A percentile compares a stretch with the other conserved stretches of the same genome.
Conservation (phyloP, 2,888 invertebrate genomes). For the Thecocarcelia acutangulata region DNA sequence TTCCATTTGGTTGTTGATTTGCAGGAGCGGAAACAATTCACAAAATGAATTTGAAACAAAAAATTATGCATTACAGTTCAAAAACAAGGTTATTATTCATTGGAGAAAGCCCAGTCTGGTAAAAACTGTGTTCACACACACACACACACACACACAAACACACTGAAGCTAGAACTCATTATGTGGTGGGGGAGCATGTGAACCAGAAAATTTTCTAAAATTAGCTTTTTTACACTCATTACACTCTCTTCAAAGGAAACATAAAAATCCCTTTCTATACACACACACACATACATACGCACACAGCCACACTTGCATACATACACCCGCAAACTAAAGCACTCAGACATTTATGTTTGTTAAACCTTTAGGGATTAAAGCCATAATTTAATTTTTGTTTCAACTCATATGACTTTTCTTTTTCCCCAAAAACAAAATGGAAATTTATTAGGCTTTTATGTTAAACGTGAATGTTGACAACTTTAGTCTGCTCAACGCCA, state of each 20-base stretch:
- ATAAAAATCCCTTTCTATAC: background rate
- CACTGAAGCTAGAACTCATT: too few relatives aligned
- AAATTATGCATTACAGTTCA: conserved; percentile 46
- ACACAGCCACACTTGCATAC: background rate
- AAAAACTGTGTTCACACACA: background rate
- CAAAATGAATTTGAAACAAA: conserved; percentile 50
- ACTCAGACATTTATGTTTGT: background rate
- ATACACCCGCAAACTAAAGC: background rate
- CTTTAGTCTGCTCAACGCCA: background rate
- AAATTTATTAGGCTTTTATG: conserved; percentile 48
- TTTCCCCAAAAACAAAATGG: conserved; percentile 16
- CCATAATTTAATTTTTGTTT: conserved; percentile 51
- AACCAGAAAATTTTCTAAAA: conserved; percentile 54
- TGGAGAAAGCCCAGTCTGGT: background rate
- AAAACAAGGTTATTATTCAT: conserved; percentile 56
- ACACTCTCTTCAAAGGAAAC: conserved; percentile 29
- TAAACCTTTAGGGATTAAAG: conserved; percentile 58
- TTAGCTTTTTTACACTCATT: conserved; percentile 59
- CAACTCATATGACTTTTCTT: conserved; percentile 33
- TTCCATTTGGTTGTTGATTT: background rate
- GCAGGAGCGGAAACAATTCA: background rate
- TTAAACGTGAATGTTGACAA: conserved; percentile 55
- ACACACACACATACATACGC: background rate
- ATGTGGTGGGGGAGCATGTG: conserved; percentile 40
- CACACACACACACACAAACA: background rate